Base-by-base conservation (phyloP, 2,113 vertebrate species). In the Cyanoramphus novaezelandiae region DNA sequence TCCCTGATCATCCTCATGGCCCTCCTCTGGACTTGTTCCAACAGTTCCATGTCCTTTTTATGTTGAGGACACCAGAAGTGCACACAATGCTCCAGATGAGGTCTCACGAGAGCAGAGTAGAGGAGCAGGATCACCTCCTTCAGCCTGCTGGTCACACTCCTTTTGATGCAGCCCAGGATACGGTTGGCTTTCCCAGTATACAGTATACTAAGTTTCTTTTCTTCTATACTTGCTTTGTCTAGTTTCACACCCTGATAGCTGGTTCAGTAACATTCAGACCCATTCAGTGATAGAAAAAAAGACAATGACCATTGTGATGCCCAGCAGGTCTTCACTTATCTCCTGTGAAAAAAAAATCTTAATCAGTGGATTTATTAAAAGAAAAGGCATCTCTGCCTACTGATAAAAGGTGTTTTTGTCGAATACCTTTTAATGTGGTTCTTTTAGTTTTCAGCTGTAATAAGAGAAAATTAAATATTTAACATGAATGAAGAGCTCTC, bases 241-340 rank as follows among this genome's bases (percentile, higher is more conserved):
- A 21, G 9, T 74, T 65, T 82, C 67, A 77, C 75, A 82, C n/a
- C 24, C 47, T 55, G 8, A 53, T 86, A 67, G 67, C 46, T 4
- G 1, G 13, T 67, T 77, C 31, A 28, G 57, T 76, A 50, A 29
- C 49, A 60, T 72, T 95, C 68, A 86, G 53, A 46, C 27, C 31
- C 47, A 29, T 88, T 86, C 82, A 76, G 44, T 76, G 57, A 39
- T 49, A 86, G 57, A 53, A 92, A 50, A 49, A 79, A 62, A 55
- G 11, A 13, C 76, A 64, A 10, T 93, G 76, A 82, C 43, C 25
- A 33, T 76, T 95, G 79, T 25, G 14, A 88, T 1, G 7, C 79
- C 49, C 90, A 95, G 86, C 90, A 88, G 91, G 64, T 80, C 80
- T 81, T 93, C 82, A 92, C 78, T 93, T 93, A 44, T 7, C 70